Evolutionary conservation across 2,888 invertebrate genomes (phyloP).

Genomic region (Tanytarsus gracilentus): DNA sequence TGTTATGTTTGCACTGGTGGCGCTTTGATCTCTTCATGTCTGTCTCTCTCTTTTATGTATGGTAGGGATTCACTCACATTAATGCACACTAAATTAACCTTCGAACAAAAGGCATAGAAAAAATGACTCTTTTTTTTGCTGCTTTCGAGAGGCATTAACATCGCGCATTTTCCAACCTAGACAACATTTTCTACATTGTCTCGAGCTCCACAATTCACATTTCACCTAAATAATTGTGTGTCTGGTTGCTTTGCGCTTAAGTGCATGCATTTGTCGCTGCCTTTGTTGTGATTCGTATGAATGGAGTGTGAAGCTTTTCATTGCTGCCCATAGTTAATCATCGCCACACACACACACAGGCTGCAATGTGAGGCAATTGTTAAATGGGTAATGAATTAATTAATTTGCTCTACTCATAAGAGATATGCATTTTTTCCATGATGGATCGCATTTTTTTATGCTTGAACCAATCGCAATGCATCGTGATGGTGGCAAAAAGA

Average conservation of each 20-base stretch:
- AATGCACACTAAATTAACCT: too few relatives aligned
- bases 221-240: slow-evolving; percentile 5
- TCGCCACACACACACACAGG: neutral
- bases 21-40: too few relatives aligned
- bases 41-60: too few relatives aligned
- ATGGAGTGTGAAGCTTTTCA: too few relatives aligned
- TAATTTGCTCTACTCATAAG: neutral
- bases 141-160: neutral
- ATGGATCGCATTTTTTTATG: neutral
- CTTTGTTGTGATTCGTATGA: too few relatives aligned
- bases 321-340: too few relatives aligned
- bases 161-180: slow-evolving; percentile 19
- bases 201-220: neutral
- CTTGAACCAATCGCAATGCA: neutral
- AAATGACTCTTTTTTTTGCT: neutral
- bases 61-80: too few relatives aligned
- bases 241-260: too few relatives aligned
- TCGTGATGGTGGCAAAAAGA: neutral
- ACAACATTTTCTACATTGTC: slow-evolving; percentile 24
- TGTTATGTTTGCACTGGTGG: too few relatives aligned
- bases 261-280: too few relatives aligned
- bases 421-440: slow-evolving; percentile 12
- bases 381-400: neutral
- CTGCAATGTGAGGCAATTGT: neutral
- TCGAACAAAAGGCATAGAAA: neutral